These are phyloP conservation scores for Pholis gunnellus DNA, from an alignment of 2,113 vertebrate species.

Conservation along the genomic window DNA sequence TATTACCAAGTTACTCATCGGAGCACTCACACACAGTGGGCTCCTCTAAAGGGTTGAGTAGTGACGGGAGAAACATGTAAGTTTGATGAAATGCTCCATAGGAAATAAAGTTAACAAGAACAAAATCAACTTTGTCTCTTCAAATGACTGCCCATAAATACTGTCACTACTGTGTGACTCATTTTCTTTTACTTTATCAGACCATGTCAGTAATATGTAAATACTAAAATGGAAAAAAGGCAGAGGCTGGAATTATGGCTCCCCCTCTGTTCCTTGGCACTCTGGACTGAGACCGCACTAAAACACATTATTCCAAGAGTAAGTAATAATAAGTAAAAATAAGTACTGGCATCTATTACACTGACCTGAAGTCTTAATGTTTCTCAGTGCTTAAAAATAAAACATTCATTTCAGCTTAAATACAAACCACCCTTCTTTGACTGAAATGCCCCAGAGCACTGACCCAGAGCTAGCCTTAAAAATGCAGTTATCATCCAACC, in stretches of 20 bases:
- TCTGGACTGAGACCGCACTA: constrained; percentile 26
- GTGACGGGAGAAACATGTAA: neutral
- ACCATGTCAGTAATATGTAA: constrained; percentile 16
- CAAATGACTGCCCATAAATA: neutral
- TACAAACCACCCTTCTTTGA: constrained; percentile 28
- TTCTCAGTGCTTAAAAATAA: constrained; percentile 35
- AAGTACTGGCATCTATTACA: constrained; percentile 52
- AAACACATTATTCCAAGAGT: constrained; percentile 54
- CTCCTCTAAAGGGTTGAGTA: neutral
- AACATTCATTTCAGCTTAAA: constrained; percentile 41
- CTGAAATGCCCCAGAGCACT: constrained; percentile 43
- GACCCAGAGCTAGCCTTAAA: constrained; percentile 41
- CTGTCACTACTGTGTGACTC: neutral
- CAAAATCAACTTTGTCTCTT: neutral
- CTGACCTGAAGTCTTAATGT: constrained; percentile 45
- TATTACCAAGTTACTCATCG: constrained; percentile 7
- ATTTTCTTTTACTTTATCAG: constrained; percentile 14
- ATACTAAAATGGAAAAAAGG: constrained; percentile 49
- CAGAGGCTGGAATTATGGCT: constrained; percentile 45
- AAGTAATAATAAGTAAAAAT: constrained; percentile 48
- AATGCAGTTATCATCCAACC: constrained; percentile 53
- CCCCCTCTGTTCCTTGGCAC: constrained; percentile 24
- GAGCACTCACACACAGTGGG: neutral
- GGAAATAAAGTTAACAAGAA: neutral
- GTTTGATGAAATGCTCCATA: neutral